Evolutionary conservation across 1,140 invertebrate species (phyloP).

Genomic region (Camponotus pennsylvanicus): DNA sequence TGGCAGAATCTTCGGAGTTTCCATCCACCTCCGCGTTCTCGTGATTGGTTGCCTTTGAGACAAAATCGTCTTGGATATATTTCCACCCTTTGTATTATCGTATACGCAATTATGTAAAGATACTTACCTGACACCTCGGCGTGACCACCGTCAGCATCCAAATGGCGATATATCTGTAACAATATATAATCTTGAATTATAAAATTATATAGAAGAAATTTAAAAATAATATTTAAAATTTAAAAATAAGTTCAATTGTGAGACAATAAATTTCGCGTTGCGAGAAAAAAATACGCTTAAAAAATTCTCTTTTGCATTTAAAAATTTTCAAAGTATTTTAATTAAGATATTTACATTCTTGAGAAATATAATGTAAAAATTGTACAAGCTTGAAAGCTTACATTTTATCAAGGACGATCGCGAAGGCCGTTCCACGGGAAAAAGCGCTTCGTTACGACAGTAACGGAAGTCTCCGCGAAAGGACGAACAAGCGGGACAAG

Average conservation of each 20-base stretch:
- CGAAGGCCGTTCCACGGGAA: not conserved
- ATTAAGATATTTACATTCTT: not conserved
- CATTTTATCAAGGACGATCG: slow-evolving; percentile 24
- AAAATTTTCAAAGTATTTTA: not conserved
- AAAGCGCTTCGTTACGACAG: not conserved
- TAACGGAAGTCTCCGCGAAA: not conserved
- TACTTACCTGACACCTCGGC: slow-evolving; percentile 79
- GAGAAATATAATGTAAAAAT: not conserved
- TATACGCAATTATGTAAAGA: not conserved
- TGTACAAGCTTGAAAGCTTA: not conserved
- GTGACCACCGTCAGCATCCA: slow-evolving; percentile 80
- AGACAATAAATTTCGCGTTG: not conserved
- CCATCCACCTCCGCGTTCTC: slow-evolving; percentile 79
- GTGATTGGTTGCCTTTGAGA: slow-evolving; percentile 75
- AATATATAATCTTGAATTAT: slow-evolving; percentile 29
- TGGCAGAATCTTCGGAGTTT: slow-evolving; percentile 78
- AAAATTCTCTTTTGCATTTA: not conserved
- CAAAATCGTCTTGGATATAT: not conserved
- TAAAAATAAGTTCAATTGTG: not conserved
- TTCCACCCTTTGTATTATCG: too few species aligned
- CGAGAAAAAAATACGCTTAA: not conserved
- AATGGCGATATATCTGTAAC: slow-evolving; percentile 81
- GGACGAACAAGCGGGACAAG: not conserved
- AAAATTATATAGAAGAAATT: not conserved
- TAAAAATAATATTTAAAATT: too few species aligned